A percentile compares a stretch with the other conserved stretches of the same genome.
Conservation (phyloP, 1,140 invertebrate genomes). For the Triops cancriformis region DNA sequence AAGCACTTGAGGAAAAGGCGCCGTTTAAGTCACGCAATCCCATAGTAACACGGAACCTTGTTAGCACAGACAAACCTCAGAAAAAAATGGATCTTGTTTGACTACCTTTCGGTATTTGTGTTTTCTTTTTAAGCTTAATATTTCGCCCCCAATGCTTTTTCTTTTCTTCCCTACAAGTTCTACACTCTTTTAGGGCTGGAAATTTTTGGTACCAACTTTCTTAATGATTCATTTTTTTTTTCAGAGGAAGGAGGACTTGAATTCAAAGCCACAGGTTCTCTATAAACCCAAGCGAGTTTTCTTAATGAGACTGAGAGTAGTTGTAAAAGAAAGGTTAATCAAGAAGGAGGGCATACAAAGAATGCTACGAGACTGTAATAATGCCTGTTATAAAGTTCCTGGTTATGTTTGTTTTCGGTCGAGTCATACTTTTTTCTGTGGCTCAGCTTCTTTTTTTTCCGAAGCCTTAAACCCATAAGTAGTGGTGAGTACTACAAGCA, state of each 20-base stretch:
- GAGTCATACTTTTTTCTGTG: neutral
- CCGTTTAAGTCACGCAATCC: conserved; percentile 8
- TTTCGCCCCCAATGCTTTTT: neutral
- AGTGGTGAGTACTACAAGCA: too few species aligned
- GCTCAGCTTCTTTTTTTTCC: neutral
- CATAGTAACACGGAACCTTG: neutral
- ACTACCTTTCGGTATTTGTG: neutral
- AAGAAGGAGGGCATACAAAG: neutral
- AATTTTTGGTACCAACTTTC: neutral
- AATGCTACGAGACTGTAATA: conserved; percentile 7
- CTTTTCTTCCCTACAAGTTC: neutral
- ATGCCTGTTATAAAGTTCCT: neutral
- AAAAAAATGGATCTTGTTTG: neutral
- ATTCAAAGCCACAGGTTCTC: neutral
- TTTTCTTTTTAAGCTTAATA: neutral
- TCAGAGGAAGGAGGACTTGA: neutral
- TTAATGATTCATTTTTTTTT: neutral
- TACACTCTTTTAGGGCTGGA: neutral
- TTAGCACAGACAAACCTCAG: neutral
- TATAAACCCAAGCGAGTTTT: conserved; percentile 10
- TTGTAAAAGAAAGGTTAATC: conserved; percentile 3
- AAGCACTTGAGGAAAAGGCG: neutral
- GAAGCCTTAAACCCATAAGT: neutral
- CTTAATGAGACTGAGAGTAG: conserved; percentile 3
- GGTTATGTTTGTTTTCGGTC: conserved; percentile 7